A percentile compares a stretch with the other conserved stretches of the same genome.
phyloP scores from a whole-genome alignment of 2,888 invertebrate species.

The Heliconius aoede region DNA sequence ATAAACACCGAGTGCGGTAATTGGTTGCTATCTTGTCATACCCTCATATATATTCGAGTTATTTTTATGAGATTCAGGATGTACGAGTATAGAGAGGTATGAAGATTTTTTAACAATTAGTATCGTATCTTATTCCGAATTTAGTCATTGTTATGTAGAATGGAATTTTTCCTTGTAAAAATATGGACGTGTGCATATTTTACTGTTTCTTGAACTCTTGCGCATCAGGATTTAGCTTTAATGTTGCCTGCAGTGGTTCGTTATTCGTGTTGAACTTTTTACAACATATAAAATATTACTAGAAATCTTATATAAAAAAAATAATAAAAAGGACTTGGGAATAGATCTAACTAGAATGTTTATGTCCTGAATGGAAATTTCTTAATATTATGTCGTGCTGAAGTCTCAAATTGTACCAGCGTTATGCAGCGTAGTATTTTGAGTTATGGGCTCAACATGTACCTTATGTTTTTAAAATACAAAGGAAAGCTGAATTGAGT shows the following conservation, averaged over 20 bases:
- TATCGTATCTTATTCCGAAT: background rate
- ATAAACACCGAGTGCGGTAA: constrained; percentile 78
- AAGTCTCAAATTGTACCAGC: no score
- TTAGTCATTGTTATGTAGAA: background rate
- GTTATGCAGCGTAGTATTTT: no score
- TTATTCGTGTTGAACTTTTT: no score
- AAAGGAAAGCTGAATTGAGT: background rate
- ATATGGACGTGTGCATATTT: background rate
- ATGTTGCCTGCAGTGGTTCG: background rate
- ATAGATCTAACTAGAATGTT: no score
- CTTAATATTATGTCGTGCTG: no score
- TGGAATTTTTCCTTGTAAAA: background rate
- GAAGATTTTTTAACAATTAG: constrained; percentile 23
- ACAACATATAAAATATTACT: no score
- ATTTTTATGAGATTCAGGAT: constrained; percentile 41
- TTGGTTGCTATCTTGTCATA: constrained; percentile 73
- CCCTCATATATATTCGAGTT: constrained; percentile 48
- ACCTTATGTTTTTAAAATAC: background rate
- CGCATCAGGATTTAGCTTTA: background rate
- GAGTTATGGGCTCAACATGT: background rate
- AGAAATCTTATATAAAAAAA: no score
- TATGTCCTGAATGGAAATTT: no score
- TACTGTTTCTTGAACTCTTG: background rate
- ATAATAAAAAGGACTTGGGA: no score
- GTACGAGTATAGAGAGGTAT: background rate